Conservation (phyloP, 2,797 vertebrate genomes). For the Phoeniculus purpureus region DNA sequence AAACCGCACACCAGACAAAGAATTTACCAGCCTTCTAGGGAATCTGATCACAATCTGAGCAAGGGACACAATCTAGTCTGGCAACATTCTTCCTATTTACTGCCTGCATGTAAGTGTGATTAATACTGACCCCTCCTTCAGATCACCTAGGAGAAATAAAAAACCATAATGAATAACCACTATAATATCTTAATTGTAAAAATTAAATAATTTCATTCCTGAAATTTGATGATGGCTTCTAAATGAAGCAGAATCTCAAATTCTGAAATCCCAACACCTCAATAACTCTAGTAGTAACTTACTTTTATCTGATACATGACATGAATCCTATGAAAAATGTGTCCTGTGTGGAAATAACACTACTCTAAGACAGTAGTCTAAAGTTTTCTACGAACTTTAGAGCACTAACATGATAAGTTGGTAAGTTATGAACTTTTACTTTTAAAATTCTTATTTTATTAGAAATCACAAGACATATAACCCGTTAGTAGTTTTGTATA, state of each 20-base stretch:
- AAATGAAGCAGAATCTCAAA: background rate
- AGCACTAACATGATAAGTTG: background rate
- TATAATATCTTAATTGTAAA: background rate
- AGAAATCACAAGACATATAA: background rate
- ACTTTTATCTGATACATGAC: background rate
- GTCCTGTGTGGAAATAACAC: background rate
- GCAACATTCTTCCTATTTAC: accelerated
- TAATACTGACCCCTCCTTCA: background rate
- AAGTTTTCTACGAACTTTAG: background rate
- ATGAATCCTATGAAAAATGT: background rate
- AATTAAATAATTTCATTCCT: background rate
- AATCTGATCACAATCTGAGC: accelerated
- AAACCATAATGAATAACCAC: background rate
- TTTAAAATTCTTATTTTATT: background rate
- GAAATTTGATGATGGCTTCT: background rate
- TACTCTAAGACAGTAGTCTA: background rate
- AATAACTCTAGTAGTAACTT: background rate
- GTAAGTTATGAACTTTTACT: background rate
- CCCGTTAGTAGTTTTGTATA: background rate
- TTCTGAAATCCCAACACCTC: background rate
- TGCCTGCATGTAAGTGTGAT: background rate
- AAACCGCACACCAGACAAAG: background rate
- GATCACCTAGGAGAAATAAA: background rate
- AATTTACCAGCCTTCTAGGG: accelerated
- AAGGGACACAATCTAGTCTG: background rate